A percentile compares a stretch with the other conserved stretches of the same genome.
phyloP scores from a whole-genome alignment of 1,140 invertebrate species.

The Bombyx mori region ASM3026992v2 NC_085114.1:12083001-12083500 shows the following conservation, averaged over 20 bases:
- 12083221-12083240: constrained; percentile 3
- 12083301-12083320: no score
- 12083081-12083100: constrained; percentile 4
- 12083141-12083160: constrained; percentile 93
- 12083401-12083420: constrained; percentile 86
- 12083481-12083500: constrained; percentile 96
- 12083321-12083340: no score
- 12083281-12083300: not conserved
- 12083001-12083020: no score
- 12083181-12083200: constrained; percentile 96
- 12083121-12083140: constrained; percentile 83
- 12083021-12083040: no score
- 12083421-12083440: constrained; percentile 94
- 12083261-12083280: not conserved
- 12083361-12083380: no score
- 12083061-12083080: no score
- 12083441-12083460: constrained; percentile 87
- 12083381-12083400: not conserved
- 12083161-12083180: constrained; percentile 97
- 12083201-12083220: constrained; percentile 91
- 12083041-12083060: no score
- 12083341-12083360: no score
- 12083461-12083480: constrained; percentile 85
- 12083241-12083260: not conserved
- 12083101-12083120: constrained; percentile 68